phyloP scores from a whole-genome alignment of 2,113 vertebrate genomes.

The Muntiacus muntjak region DNA sequence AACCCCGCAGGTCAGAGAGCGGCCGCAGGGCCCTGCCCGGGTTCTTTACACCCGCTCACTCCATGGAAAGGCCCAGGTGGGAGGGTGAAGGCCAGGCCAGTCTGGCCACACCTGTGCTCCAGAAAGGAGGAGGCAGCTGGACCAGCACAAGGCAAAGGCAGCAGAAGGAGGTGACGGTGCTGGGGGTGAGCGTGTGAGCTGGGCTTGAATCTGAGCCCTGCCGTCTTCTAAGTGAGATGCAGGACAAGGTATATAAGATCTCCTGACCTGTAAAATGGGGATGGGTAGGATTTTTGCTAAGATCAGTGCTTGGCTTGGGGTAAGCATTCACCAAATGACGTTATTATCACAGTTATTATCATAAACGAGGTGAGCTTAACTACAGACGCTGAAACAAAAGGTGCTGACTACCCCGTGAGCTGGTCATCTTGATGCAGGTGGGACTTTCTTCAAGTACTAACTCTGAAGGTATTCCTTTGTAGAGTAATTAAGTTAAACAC shows the following conservation, averaged over 20 bases:
- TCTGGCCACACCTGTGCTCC: neutral
- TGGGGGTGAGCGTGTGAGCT: rapidly evolving
- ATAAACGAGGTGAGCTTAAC: neutral
- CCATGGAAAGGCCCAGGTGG: neutral
- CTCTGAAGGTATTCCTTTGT: neutral
- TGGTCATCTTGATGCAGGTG: neutral
- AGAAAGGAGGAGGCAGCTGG: neutral
- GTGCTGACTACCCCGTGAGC: neutral
- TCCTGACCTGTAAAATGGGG: neutral
- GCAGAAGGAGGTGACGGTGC: too few species aligned
- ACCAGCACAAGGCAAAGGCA: rapidly evolving
- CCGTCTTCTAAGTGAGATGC: neutral
- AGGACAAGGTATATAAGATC: neutral
- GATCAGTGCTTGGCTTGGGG: neutral
- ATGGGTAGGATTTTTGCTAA: neutral
- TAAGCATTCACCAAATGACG: neutral
- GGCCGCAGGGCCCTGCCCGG: neutral
- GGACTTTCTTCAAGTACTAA: neutral
- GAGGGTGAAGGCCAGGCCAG: neutral
- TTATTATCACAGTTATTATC: neutral
- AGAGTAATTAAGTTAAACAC: neutral
- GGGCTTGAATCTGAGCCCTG: neutral
- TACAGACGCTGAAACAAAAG: neutral
- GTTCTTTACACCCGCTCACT: neutral
- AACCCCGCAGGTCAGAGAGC: neutral